Evolutionary conservation across 2,113 vertebrate species (phyloP).

Genomic region (Neolamprologus devosi): DNA sequence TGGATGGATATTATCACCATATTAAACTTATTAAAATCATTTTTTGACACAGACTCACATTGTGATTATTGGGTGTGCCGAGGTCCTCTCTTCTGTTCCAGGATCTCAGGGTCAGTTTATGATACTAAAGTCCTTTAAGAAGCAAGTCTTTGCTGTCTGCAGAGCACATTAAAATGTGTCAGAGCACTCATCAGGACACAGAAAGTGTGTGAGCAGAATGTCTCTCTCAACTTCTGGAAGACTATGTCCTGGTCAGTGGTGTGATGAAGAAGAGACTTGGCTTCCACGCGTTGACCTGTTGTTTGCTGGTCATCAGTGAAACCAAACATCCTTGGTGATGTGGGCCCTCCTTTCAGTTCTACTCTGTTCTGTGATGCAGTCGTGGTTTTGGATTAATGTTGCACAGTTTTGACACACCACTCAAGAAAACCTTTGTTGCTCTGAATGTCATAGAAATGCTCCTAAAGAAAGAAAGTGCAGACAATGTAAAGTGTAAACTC

Average conservation of each 20-base stretch:
- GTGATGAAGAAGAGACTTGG: neutral
- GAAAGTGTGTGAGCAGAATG: neutral
- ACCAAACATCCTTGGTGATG: neutral
- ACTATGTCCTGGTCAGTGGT: neutral
- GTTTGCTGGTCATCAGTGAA: neutral
- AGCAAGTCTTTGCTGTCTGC: neutral
- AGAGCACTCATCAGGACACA: neutral
- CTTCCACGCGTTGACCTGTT: neutral
- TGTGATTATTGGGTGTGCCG: neutral
- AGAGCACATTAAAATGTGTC: neutral
- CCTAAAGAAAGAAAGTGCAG: neutral
- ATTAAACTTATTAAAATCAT: neutral
- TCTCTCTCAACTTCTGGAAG: neutral
- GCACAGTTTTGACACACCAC: neutral
- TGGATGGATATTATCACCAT: neutral
- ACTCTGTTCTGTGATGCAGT: neutral
- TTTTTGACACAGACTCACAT: neutral
- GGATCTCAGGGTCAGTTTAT: neutral
- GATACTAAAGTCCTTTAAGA: neutral
- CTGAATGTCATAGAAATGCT: neutral
- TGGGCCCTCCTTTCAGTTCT: neutral
- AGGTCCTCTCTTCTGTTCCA: neutral
- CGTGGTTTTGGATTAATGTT: neutral
- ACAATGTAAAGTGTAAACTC: neutral
- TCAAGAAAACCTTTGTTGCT: neutral